phyloP scores from a whole-genome alignment of 2,888 invertebrate species.

The Xestia sexstrigata region DNA sequence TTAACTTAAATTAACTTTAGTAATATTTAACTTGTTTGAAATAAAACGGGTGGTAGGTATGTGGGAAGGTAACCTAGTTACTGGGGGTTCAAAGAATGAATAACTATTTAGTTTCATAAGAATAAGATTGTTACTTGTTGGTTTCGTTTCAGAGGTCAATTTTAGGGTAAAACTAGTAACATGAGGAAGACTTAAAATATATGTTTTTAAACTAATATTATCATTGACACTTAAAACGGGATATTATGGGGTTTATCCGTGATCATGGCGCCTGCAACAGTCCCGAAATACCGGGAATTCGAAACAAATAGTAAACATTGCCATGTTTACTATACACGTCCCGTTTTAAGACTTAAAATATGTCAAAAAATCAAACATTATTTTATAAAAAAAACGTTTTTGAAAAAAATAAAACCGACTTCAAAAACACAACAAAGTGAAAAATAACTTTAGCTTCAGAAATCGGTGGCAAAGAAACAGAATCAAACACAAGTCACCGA shows the following conservation, averaged over 20 bases:
- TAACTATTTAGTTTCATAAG: background rate
- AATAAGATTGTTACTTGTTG: background rate
- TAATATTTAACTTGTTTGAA: constrained; percentile 50
- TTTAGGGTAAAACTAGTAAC: background rate
- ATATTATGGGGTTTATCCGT: too few relatives aligned
- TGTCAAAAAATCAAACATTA: background rate
- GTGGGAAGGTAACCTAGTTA: background rate
- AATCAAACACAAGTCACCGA: too few relatives aligned
- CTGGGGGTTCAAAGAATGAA: background rate
- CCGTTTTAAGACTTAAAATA: too few relatives aligned
- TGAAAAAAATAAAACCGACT: too few relatives aligned
- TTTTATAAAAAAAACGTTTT: background rate
- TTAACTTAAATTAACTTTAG: constrained; percentile 59
- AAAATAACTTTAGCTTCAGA: too few relatives aligned
- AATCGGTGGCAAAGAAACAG: too few relatives aligned
- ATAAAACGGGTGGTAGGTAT: constrained; percentile 30
- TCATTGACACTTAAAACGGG: too few relatives aligned
- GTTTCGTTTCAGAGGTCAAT: background rate
- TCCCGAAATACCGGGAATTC: too few relatives aligned
- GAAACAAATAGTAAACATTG: background rate
- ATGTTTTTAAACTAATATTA: background rate
- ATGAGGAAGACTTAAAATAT: background rate
- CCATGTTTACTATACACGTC: too few relatives aligned
- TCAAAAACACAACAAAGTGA: too few relatives aligned
- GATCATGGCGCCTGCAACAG: too few relatives aligned